phyloP scores from a whole-genome alignment of 2,113 vertebrate species.

The Nanorana parkeri region DNA sequence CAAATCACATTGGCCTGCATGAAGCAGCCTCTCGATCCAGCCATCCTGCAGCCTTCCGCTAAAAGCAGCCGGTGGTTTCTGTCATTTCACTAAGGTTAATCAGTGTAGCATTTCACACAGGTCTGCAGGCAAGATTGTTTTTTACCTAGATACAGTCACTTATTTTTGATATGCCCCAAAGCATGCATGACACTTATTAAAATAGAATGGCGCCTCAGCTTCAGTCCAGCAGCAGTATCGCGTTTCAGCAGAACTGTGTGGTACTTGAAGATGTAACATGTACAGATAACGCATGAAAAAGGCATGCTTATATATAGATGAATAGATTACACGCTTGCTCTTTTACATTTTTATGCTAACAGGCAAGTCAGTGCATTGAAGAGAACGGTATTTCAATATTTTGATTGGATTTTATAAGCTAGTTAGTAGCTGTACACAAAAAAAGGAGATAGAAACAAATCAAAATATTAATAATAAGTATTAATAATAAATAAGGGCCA shows the following conservation, averaged over 20 bases:
- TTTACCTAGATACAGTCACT: slow-evolving; percentile 54
- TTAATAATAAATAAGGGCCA: too few species aligned
- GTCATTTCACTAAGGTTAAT: not conserved
- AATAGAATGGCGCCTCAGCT: slow-evolving; percentile 54
- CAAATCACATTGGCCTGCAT: slow-evolving; percentile 17
- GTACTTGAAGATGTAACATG: slow-evolving; percentile 22
- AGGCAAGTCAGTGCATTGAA: too few species aligned
- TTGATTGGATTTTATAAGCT: too few species aligned
- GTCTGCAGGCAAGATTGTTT: slow-evolving; percentile 11
- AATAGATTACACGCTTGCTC: not conserved
- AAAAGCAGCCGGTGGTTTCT: not conserved
- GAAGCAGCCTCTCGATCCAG: not conserved
- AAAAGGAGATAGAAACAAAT: too few species aligned
- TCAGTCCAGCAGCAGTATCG: slow-evolving; percentile 15
- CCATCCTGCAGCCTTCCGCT: not conserved
- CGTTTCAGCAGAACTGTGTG: slow-evolving; percentile 37
- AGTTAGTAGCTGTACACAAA: too few species aligned
- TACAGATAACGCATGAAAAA: slow-evolving; percentile 24
- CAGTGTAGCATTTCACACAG: not conserved
- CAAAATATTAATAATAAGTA: too few species aligned
- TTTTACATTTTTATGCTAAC: too few species aligned
- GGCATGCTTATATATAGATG: slow-evolving; percentile 15
- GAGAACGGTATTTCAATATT: too few species aligned
- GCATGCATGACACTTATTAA: slow-evolving; percentile 54
- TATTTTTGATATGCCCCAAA: slow-evolving; percentile 56